Evolutionary conservation across 2,888 invertebrate genomes (phyloP).

Genomic region (Erebia epiphron): DNA sequence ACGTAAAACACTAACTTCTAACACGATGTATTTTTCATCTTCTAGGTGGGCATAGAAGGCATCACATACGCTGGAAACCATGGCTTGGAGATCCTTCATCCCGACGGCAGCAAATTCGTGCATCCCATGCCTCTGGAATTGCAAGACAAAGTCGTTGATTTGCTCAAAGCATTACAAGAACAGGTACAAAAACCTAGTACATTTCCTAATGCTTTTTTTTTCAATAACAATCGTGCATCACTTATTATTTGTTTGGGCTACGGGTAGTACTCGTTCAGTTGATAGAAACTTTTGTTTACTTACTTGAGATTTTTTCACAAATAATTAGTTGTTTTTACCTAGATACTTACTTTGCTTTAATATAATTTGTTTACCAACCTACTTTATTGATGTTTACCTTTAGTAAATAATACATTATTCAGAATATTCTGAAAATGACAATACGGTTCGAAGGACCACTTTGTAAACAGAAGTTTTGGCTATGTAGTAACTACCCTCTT

Average conservation of each 20-base stretch:
- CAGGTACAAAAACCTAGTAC: conserved; percentile 75
- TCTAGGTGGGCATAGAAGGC: conserved; percentile 92
- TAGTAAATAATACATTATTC: not conserved
- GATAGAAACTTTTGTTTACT: not conserved
- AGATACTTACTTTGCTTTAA: not conserved
- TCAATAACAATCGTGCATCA: no score
- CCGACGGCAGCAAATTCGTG: conserved; percentile 94
- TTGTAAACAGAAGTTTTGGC: not conserved
- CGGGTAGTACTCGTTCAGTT: not conserved
- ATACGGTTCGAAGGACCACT: conserved; percentile 2
- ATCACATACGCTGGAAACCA: conserved; percentile 96
- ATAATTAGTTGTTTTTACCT: not conserved
- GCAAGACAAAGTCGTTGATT: conserved; percentile 89
- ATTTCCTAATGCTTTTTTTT: not conserved
- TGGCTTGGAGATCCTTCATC: conserved; percentile 93
- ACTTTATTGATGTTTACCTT: not conserved
- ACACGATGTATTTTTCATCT: not conserved
- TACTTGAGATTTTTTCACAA: not conserved
- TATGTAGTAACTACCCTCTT: no score
- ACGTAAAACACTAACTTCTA: no score
- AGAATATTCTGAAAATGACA: not conserved
- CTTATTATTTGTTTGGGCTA: not conserved
- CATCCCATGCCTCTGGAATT: conserved; percentile 95
- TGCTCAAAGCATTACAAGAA: conserved; percentile 91
- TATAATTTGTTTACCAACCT: not conserved